phyloP scores from a whole-genome alignment of 2,113 vertebrate genomes.

The Eulacestoma nigropectus region DNA sequence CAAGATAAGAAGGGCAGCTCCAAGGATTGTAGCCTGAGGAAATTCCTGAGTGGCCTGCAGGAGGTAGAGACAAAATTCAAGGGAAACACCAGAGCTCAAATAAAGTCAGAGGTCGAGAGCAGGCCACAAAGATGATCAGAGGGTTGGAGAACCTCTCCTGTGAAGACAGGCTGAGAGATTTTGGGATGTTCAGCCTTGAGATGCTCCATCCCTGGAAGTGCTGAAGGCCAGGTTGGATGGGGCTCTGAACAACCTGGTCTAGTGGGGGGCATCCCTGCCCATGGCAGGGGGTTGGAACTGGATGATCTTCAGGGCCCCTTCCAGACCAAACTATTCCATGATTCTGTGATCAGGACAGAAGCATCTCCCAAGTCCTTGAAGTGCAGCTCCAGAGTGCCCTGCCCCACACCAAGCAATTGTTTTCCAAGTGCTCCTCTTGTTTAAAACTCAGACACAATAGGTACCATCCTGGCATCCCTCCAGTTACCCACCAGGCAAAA shows the following conservation, averaged over 20 bases:
- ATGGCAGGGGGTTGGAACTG: fast-evolving
- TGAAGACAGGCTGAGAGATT: neutral
- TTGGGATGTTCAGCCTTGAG: neutral
- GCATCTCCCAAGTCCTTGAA: fast-evolving
- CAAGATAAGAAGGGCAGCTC: neutral
- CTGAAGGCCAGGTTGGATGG: neutral
- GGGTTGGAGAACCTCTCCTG: neutral
- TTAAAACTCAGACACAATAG: neutral
- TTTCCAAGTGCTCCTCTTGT: neutral
- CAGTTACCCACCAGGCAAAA: neutral
- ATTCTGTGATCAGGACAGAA: neutral
- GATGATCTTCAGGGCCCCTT: neutral
- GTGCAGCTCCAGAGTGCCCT: neutral
- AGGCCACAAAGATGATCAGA: neutral
- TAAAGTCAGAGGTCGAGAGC: fast-evolving
- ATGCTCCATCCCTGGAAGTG: neutral
- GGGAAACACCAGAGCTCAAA: neutral
- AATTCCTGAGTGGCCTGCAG: neutral
- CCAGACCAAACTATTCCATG: neutral
- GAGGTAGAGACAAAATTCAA: neutral
- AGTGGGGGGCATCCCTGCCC: neutral
- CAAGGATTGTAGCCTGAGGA: neutral
- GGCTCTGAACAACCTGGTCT: neutral
- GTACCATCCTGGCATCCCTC: neutral
- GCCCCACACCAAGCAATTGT: neutral